Conservation (phyloP, 2,113 vertebrate species). For the Sardina pilchardus region DNA sequence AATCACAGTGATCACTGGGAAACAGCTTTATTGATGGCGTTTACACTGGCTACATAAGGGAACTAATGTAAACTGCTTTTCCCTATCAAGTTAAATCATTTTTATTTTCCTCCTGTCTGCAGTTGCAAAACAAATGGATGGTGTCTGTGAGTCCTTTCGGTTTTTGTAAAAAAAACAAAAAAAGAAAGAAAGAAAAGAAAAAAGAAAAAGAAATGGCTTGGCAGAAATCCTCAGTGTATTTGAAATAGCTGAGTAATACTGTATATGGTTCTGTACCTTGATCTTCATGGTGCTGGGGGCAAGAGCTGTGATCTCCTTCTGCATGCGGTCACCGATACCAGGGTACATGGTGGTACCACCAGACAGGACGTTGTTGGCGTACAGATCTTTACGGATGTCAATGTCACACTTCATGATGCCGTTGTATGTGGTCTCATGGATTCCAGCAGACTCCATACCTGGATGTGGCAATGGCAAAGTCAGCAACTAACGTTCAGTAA, state of each 20-base stretch:
- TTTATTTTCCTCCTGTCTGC: not conserved
- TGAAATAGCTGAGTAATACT: not conserved
- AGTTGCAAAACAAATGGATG: not conserved
- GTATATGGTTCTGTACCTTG: conserved; percentile 49
- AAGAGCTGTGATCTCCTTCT: conserved; percentile 63
- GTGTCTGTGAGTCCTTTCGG: too few species aligned
- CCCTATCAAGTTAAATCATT: not conserved
- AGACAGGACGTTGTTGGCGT: conserved; percentile 60
- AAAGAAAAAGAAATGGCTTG: not conserved
- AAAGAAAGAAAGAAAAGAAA: too few species aligned
- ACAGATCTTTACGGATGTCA: conserved; percentile 63
- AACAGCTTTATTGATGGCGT: not conserved
- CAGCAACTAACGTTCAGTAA: not conserved
- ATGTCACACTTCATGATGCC: conserved; percentile 65
- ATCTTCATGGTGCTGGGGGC: conserved; percentile 63
- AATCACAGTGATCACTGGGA: not conserved
- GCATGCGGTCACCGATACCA: conserved; percentile 60
- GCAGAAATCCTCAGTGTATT: not conserved
- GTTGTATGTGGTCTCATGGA: conserved; percentile 60
- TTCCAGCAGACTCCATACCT: conserved; percentile 60
- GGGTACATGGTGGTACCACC: conserved; percentile 55
- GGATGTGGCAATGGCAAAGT: not conserved
- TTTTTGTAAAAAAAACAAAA: too few species aligned
- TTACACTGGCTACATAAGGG: not conserved
- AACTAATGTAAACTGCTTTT: not conserved